Percentiles rank a stretch among this genome's conserved stretches.
phyloP scores from a whole-genome alignment of 2,113 vertebrate species.

The Sebastes schlegelii region DNA sequence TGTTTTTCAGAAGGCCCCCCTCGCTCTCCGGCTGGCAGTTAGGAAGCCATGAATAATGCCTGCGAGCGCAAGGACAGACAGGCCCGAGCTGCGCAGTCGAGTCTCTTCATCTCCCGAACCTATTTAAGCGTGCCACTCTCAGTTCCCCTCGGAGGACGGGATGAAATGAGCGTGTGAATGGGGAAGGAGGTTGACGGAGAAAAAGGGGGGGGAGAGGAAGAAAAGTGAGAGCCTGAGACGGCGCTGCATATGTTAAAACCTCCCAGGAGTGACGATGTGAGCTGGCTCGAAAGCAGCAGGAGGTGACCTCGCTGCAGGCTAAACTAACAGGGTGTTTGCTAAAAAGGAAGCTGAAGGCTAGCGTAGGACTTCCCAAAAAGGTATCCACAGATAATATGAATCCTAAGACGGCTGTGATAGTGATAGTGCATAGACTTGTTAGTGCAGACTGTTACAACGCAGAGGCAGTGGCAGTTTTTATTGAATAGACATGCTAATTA shows the following conservation, averaged over 20 bases:
- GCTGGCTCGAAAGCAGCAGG: constrained; percentile 50
- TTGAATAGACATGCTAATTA: constrained; percentile 55
- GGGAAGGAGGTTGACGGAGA: constrained; percentile 19
- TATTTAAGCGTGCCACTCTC: constrained; percentile 46
- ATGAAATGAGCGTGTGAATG: constrained; percentile 53
- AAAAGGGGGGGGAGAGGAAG: no score
- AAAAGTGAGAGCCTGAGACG: background rate
- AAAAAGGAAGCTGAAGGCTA: constrained; percentile 31
- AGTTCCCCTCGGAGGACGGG: constrained; percentile 27
- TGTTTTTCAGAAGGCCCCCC: constrained; percentile 45
- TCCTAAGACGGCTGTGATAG: constrained; percentile 7
- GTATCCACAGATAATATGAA: background rate
- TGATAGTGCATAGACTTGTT: background rate
- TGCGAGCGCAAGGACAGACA: constrained; percentile 29
- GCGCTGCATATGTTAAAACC: constrained; percentile 45
- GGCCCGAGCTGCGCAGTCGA: constrained; percentile 11
- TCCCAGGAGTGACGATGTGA: constrained; percentile 52
- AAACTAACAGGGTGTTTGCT: constrained; percentile 42
- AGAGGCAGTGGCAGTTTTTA: constrained; percentile 35
- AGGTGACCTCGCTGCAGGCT: constrained; percentile 68
- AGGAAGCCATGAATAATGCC: constrained; percentile 62
- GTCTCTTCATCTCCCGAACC: constrained; percentile 58
- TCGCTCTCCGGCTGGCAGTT: constrained; percentile 27
- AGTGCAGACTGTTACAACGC: background rate
- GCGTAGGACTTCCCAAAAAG: constrained; percentile 14